Evolutionary conservation across 2,888 invertebrate genomes (phyloP), one percentile per base, ranked within the genome.

Genomic region (Alitta virens): DNA sequence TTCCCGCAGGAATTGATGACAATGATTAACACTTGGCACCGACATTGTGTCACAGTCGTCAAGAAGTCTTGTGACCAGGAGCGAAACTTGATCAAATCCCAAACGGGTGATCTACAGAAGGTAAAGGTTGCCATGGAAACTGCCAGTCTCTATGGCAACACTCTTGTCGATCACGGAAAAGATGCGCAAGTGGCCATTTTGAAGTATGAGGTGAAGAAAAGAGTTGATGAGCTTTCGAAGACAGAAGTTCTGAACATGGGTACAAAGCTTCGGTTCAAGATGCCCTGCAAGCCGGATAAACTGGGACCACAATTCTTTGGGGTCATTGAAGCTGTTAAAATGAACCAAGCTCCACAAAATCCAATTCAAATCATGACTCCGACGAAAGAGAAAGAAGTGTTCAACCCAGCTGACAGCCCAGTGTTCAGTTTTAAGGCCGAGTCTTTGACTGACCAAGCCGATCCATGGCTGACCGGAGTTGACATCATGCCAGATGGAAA

Each of bases 391-490:
- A 33, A 33, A 33, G 33, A 33, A 33, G 33, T 33, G 5, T 33
- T 33, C 46, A 46, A 7, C 46, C 21, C 46, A 7, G 5, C 21
- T 16, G 46, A 46, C 21, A 46, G n/a, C 18, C 46, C 46, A 9
- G 18, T 46, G 9, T 46, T 46, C 46, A 46, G 46, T 1, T 59
- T 59, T 40, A 38, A 23, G 12, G 52, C 40, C 9, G 14, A 5
- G 9, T 38, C n/a, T 33, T 26, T 52, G 2, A 51, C 59, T 12
- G 59, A 59, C 40, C 59, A 49, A 9, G 21, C 27, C 1, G 59
- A 59, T 12, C 51, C 59, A 23, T 59, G 59, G 59, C 14, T 59
- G 12, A 59, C 59, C 7, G 59, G 59, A 52, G 51, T 59, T 1
- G 33, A 27, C 24, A 38, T 38, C 25, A 33, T 51, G 3, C 18